phyloP scores from a whole-genome alignment of 1,140 invertebrate genomes.

The Oedothorax gibbosus region DNA sequence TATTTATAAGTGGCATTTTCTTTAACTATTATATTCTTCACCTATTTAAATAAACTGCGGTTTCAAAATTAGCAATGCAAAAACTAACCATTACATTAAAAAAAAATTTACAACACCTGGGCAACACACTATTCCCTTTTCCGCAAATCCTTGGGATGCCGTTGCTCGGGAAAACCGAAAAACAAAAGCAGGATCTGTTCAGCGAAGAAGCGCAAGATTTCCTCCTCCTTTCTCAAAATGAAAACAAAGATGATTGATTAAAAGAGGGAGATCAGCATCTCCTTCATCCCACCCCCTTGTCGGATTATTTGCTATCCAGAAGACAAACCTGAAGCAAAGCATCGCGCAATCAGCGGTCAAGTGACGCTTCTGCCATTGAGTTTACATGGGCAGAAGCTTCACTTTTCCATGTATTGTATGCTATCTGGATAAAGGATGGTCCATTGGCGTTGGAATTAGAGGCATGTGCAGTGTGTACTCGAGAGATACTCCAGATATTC shows the following conservation, averaged over 20 bases:
- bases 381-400: background rate
- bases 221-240: background rate
- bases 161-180: no score
- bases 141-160: no score
- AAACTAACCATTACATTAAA: no score
- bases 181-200: no score
- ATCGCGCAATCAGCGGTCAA: background rate
- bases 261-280: conserved; percentile 9
- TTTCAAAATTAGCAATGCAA: no score
- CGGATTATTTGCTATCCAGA: conserved; percentile 24
- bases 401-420: background rate
- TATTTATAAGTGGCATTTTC: no score
- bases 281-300: background rate
- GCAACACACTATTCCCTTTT: no score
- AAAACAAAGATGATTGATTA: conserved; percentile 29
- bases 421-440: background rate
- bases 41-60: no score
- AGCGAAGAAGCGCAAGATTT: background rate
- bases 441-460: background rate
- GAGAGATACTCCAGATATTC: conserved; percentile 12
- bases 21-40: no score
- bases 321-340: conserved; percentile 31
- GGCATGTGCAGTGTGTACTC: background rate
- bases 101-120: no score
- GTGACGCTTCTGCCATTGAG: background rate